A percentile compares a stretch with the other conserved stretches of the same genome.
phyloP scores from a whole-genome alignment of 2,888 invertebrate genomes.

The Brenthis ino region DNA sequence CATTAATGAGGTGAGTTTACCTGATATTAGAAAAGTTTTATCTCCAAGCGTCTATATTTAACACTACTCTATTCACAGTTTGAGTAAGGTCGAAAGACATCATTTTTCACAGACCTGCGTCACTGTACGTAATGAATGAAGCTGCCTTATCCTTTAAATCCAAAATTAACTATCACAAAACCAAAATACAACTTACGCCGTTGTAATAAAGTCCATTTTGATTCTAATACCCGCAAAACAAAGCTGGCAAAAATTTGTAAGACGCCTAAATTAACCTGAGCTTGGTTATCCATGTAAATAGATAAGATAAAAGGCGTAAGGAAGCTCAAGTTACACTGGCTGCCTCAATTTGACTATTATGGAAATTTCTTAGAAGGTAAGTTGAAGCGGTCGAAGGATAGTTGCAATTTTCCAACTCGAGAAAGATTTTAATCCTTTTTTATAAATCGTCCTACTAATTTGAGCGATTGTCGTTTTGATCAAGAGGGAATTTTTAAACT shows the following conservation, averaged over 20 bases:
- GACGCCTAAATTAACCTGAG: conserved; percentile 43
- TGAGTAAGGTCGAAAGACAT: conserved; percentile 40
- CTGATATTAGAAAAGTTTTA: conserved; percentile 15
- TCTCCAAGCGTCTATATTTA: conserved; percentile 20
- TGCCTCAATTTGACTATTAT: conserved; percentile 43
- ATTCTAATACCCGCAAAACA: conserved; percentile 2
- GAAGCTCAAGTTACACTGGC: conserved; percentile 40
- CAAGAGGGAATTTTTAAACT: conserved; percentile 6
- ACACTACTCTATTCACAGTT: conserved; percentile 32
- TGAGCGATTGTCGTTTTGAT: conserved; percentile 17
- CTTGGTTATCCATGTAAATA: conserved; percentile 22
- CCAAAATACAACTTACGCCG: conserved; percentile 25
- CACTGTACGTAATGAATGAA: conserved; percentile 44
- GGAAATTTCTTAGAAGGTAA: conserved; percentile 40
- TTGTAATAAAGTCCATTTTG: conserved; percentile 18
- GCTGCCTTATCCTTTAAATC: conserved; percentile 32
- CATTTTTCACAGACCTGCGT: conserved; percentile 44
- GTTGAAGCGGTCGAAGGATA: conserved; percentile 34
- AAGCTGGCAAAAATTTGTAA: conserved; percentile 26
- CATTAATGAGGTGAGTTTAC: neutral
- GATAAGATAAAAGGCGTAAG: conserved; percentile 11
- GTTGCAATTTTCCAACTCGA: conserved; percentile 33
- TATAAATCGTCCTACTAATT: conserved; percentile 29
- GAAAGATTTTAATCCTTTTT: conserved; percentile 32
- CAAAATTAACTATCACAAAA: neutral